phyloP scores from a whole-genome alignment of 2,113 vertebrate species.

The Mionectes macconnelli region DNA sequence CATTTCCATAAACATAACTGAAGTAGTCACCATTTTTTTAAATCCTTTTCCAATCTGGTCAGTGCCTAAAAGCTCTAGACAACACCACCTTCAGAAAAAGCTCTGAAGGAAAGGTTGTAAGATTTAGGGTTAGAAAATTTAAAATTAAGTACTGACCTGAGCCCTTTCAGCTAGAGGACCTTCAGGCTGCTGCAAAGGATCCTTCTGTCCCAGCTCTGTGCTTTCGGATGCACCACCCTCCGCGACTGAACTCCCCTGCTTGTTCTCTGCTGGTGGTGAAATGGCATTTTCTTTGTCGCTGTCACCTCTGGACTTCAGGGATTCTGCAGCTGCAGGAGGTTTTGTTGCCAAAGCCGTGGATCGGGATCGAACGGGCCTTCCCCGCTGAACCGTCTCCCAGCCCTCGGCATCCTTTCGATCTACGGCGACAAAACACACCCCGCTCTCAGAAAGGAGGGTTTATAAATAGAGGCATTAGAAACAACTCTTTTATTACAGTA shows the following conservation, averaged over 20 bases:
- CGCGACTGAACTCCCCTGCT: slow-evolving; percentile 4
- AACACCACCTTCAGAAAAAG: neutral
- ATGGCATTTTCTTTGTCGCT: slow-evolving; percentile 78
- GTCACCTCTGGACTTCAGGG: slow-evolving; percentile 75
- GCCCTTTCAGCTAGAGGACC: slow-evolving; percentile 53
- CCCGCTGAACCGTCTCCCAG: slow-evolving; percentile 96
- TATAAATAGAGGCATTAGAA: neutral
- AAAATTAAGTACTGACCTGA: slow-evolving; percentile 59
- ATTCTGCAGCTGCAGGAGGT: slow-evolving; percentile 70
- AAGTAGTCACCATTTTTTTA: neutral
- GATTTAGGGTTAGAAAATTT: neutral
- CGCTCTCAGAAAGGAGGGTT: neutral
- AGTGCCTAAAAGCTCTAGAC: neutral
- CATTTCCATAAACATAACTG: neutral
- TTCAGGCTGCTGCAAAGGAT: slow-evolving; percentile 34
- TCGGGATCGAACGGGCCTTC: slow-evolving; percentile 88
- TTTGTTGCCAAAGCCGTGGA: slow-evolving; percentile 82
- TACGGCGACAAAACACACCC: slow-evolving; percentile 25
- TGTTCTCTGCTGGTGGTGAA: slow-evolving; percentile 35
- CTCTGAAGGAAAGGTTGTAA: neutral
- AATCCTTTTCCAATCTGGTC: neutral
- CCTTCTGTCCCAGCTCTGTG: slow-evolving; percentile 18
- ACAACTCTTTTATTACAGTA: neutral
- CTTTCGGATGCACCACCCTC: slow-evolving; percentile 7
- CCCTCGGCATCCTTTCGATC: slow-evolving; percentile 92